phyloP scores from a whole-genome alignment of 2,888 invertebrate genomes.

The Chouioia cunea region DNA sequence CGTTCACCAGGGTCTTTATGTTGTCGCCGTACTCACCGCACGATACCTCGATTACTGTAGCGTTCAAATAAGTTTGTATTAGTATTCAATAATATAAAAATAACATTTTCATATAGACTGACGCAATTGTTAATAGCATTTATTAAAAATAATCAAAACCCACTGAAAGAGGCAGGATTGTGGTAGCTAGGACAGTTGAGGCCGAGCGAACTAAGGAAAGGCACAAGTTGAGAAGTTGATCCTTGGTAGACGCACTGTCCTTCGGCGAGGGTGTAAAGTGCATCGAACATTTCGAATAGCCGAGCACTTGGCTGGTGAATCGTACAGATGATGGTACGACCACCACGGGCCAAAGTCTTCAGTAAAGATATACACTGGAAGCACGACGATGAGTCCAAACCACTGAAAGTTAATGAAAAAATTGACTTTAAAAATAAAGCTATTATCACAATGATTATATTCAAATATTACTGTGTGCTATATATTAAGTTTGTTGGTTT shows the following conservation, averaged over 20 bases:
- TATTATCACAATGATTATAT: too few species aligned
- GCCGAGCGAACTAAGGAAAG: conserved; percentile 83
- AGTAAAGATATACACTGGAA: conserved; percentile 93
- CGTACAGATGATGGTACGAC: conserved; percentile 94
- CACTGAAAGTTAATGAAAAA: conserved; percentile 71
- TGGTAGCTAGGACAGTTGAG: conserved; percentile 95
- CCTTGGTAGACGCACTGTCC: conserved; percentile 97
- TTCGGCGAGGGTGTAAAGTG: conserved; percentile 92
- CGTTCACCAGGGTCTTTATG: conserved; percentile 84
- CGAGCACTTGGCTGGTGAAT: conserved; percentile 98
- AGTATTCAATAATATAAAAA: conserved; percentile 19
- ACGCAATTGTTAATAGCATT: too few species aligned
- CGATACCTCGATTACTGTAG: conserved; percentile 90
- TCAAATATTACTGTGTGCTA: too few species aligned
- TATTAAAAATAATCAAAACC: conserved; percentile 51
- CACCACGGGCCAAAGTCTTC: conserved; percentile 89
- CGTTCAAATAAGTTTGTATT: not conserved
- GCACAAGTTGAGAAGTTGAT: conserved; percentile 85
- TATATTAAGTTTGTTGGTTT: too few species aligned
- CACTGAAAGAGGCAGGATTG: conserved; percentile 94
- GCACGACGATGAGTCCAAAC: conserved; percentile 94
- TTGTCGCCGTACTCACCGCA: conserved; percentile 97
- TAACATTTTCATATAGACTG: not conserved
- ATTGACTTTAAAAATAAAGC: not conserved
- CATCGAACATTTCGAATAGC: conserved; percentile 96